A percentile compares a stretch with the other conserved stretches of the same genome.
phyloP scores from a whole-genome alignment of 2,797 vertebrate species.

The Coregonus sp. region DNA sequence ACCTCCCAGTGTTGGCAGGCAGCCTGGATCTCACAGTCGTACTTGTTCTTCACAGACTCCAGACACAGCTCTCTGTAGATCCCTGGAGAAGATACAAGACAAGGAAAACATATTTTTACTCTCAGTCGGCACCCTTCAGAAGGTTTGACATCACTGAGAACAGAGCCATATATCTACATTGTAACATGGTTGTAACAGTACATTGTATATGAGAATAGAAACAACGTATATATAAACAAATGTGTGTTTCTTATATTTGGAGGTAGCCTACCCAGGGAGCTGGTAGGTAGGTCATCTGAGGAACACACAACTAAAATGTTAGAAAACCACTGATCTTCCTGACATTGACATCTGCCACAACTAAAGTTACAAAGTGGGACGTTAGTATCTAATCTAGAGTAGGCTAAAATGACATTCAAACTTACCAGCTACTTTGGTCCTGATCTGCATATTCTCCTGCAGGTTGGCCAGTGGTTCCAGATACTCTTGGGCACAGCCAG shows the following conservation, averaged over 20 bases:
- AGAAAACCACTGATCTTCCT: constrained; percentile 4
- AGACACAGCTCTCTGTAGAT: constrained; percentile 90
- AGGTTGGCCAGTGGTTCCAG: constrained; percentile 95
- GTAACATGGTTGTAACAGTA: neutral
- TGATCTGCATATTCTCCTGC: constrained; percentile 99
- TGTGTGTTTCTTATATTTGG: neutral
- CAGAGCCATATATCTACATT: neutral
- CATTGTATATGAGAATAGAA: too few relatives aligned
- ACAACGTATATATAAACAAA: too few relatives aligned
- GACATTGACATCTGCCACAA: neutral
- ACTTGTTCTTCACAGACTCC: constrained; percentile 98
- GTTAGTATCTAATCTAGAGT: neutral
- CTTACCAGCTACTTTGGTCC: constrained; percentile 97
- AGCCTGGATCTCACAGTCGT: constrained; percentile 97
- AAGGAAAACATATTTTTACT: neutral
- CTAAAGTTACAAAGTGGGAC: neutral
- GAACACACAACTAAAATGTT: constrained; percentile 6
- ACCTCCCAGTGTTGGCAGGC: constrained; percentile 99
- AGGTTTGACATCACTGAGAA: constrained; percentile 4
- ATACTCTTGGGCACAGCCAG: constrained; percentile 95
- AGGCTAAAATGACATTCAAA: neutral
- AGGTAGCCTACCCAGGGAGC: constrained; percentile 4
- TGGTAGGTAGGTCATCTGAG: constrained; percentile 4
- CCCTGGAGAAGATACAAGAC: constrained; percentile 52
- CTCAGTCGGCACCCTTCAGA: neutral